These are phyloP conservation scores for Selenia dentaria DNA, from an alignment of 2,888 invertebrate species.

Conservation along the genomic window DNA sequence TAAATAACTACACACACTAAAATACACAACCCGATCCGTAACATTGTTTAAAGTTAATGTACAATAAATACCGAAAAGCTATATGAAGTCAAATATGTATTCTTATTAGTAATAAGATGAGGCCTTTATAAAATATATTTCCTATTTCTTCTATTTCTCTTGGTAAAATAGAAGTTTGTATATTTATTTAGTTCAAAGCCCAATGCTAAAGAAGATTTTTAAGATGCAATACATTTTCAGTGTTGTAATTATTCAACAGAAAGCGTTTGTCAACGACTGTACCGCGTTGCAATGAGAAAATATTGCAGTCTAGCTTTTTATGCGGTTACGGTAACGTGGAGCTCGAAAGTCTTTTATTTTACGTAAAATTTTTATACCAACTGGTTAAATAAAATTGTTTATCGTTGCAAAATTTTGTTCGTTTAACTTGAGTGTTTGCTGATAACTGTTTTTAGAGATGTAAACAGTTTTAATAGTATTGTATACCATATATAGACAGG, in stretches of 20 bases:
- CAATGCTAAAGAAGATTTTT: not conserved
- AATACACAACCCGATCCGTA: too few species aligned
- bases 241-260: slow-evolving; percentile 45
- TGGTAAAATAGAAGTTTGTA: too few species aligned
- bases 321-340: slow-evolving; percentile 20
- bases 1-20: too few species aligned
- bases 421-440: not conserved
- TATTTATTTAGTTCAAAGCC: slow-evolving; percentile 11
- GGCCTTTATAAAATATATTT: too few species aligned
- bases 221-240: slow-evolving; percentile 1
- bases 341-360: slow-evolving; percentile 14
- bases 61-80: too few species aligned
- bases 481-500: too few species aligned
- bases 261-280: slow-evolving; percentile 45
- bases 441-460: too few species aligned
- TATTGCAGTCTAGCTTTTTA: slow-evolving; percentile 38
- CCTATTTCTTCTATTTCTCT: too few species aligned
- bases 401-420: slow-evolving; percentile 7
- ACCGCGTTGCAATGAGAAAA: slow-evolving; percentile 38
- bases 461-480: too few species aligned
- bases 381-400: slow-evolving; percentile 10
- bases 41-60: too few species aligned
- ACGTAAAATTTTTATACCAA: slow-evolving; percentile 5
- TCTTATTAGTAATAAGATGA: too few species aligned
- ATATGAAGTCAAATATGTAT: too few species aligned